Percentiles rank a stretch among this genome's conserved stretches.
These are phyloP conservation scores for Vicugna pacos DNA, from an alignment of 2,113 vertebrate genomes.

Conservation along the genomic window DNA sequence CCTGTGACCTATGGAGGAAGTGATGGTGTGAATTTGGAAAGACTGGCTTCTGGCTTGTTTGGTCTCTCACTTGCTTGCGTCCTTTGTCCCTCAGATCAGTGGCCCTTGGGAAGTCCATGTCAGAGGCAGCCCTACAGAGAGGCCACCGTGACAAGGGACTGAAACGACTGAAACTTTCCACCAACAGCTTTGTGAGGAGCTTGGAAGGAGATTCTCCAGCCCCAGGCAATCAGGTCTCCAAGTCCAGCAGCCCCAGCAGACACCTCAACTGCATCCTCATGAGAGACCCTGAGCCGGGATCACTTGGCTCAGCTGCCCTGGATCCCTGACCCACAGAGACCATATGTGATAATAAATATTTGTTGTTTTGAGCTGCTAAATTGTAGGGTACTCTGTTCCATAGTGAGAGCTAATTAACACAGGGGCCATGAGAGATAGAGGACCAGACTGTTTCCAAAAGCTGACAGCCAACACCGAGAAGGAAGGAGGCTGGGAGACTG, in stretches of 20 bases:
- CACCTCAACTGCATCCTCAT: neutral
- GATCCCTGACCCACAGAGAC: neutral
- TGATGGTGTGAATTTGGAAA: neutral
- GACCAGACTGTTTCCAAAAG: neutral
- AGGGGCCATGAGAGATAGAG: neutral
- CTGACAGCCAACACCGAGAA: neutral
- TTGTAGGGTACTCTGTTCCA: neutral
- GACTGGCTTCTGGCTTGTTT: neutral
- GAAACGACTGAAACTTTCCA: neutral
- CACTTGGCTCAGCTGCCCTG: neutral
- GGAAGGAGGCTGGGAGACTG: neutral
- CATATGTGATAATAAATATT: neutral
- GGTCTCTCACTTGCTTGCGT: neutral
- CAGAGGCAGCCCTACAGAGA: neutral
- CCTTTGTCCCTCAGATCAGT: neutral
- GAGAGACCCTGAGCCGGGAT: neutral
- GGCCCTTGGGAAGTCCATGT: neutral
- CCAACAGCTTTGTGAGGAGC: neutral
- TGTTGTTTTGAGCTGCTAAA: neutral
- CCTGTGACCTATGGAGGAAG: neutral
- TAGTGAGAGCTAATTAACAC: neutral
- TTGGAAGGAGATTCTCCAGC: neutral
- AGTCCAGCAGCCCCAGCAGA: neutral
- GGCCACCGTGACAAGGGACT: neutral
- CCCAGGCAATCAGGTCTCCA: neutral